Conservation (phyloP, 2,113 vertebrate species). For the Bufo bufo region DNA sequence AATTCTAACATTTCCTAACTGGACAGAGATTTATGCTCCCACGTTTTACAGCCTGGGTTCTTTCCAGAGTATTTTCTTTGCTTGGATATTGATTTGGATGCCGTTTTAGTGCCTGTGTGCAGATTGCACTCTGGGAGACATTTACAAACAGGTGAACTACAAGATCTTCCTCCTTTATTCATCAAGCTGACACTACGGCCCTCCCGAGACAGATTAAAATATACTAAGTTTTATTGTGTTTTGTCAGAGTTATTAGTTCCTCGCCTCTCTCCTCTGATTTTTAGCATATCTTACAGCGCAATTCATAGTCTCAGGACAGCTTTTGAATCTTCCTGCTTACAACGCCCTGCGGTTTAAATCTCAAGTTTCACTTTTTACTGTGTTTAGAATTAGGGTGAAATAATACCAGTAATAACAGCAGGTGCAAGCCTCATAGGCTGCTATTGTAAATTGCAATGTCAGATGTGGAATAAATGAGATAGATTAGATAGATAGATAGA, state of each 20-base stretch:
- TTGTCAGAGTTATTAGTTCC: constrained; percentile 52
- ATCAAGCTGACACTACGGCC: constrained; percentile 49
- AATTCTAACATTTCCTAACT: constrained; percentile 38
- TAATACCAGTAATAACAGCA: not conserved
- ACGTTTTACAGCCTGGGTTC: constrained; percentile 16
- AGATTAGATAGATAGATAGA: not conserved
- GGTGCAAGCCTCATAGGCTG: constrained; percentile 3
- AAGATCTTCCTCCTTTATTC: constrained; percentile 49
- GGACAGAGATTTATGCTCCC: constrained; percentile 47
- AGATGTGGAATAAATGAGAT: not conserved
- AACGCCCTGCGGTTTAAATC: constrained; percentile 3
- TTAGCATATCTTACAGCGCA: constrained; percentile 42
- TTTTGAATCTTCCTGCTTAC: constrained; percentile 39
- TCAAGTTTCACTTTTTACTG: constrained; percentile 38
- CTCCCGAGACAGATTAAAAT: constrained; percentile 50
- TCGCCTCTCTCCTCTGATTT: constrained; percentile 28
- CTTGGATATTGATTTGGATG: constrained; percentile 47
- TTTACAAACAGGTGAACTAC: constrained; percentile 52
- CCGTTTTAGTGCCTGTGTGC: constrained; percentile 49
- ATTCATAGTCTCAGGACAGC: constrained; percentile 36
- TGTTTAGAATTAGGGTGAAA: constrained; percentile 21
- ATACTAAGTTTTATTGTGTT: constrained; percentile 54
- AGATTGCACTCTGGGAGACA: constrained; percentile 45
- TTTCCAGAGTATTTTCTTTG: constrained; percentile 38
- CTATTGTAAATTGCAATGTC: not conserved